Percentiles rank a stretch among this genome's conserved stretches.
These are phyloP conservation scores for Drosophila rhopaloa DNA, from an alignment of 1,140 invertebrate genomes.

Conservation along the genomic window DNA sequence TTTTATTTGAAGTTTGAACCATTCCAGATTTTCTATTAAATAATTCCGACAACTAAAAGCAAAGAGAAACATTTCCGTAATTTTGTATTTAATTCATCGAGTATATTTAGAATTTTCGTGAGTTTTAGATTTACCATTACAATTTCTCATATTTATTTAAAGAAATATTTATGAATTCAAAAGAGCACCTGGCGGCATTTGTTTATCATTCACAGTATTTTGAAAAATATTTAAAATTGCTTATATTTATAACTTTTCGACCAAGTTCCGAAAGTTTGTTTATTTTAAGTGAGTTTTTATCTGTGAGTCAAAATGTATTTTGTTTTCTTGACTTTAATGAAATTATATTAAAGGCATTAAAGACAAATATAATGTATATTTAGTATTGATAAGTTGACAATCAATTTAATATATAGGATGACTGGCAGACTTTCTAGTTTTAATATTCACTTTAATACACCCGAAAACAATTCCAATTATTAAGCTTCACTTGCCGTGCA, in stretches of 20 bases:
- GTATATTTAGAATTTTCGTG: background rate
- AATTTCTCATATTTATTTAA: background rate
- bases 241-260: background rate
- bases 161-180: background rate
- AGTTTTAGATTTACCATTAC: background rate
- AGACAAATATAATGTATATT: too few species aligned
- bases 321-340: too few species aligned
- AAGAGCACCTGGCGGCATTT: background rate
- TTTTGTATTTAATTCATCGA: background rate
- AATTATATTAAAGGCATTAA: too few species aligned
- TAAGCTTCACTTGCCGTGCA: background rate
- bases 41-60: background rate
- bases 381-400: too few species aligned
- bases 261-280: conserved; percentile 1
- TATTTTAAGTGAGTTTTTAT: background rate
- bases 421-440: background rate
- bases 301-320: too few species aligned
- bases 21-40: background rate
- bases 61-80: background rate
- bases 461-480: background rate
- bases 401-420: too few species aligned
- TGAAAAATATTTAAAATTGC: conserved; percentile 4
- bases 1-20: conserved; percentile 15
- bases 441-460: too few species aligned
- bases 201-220: background rate